Base-by-base conservation (phyloP, 1,140 invertebrate genomes). In the Drosophila repleta region DNA sequence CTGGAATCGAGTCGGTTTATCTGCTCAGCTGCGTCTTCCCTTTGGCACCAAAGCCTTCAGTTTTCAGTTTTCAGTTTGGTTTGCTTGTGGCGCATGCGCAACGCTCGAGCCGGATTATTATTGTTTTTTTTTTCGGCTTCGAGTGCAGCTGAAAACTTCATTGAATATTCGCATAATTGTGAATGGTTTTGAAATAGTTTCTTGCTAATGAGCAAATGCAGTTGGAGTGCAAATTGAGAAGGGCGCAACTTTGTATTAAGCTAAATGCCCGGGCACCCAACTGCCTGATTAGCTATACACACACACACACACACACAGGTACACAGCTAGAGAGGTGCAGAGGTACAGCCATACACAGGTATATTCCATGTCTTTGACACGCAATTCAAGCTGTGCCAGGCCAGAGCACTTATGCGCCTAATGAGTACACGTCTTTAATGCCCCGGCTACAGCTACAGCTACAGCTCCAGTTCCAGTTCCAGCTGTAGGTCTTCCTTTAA, bases 81-180 rank as follows among this genome's bases (percentile, higher is more conserved):
- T 7, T 29, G 1, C 6, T 1, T 35, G 32, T 3, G 29, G 72
- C 72, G 63, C 77, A 80, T 74, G 67, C 73, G 68, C 77, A 48
- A 72, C 77, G 20, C 60, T 46, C 56, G 63, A 57, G 37, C 29
- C 46, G 26, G 15, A 20, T 62, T 74, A 46, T 78, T 48, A 67
- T 80, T 41, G 20, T n/a, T 35, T 21, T 49, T 51, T 26, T 56
- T 32, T 69, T 76, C 32, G 13, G 29, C 56, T 64, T 43, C n/a
- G 51, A 49, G 21, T 48, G 55, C 6, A 46, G 39, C 18, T 11
- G 11, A 66, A 77, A 83, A 68, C 48, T 83, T 73, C 62, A 79
- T 83, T 83, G 69, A 64, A 76, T 66, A 84, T 79, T 79, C 81
- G 77, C 79, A 82, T 83, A 83, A 84, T 79, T 79, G 72, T 70